Evolutionary conservation across 1,140 invertebrate genomes (phyloP).

Genomic region (Pentalonia nigronervosa): DNA sequence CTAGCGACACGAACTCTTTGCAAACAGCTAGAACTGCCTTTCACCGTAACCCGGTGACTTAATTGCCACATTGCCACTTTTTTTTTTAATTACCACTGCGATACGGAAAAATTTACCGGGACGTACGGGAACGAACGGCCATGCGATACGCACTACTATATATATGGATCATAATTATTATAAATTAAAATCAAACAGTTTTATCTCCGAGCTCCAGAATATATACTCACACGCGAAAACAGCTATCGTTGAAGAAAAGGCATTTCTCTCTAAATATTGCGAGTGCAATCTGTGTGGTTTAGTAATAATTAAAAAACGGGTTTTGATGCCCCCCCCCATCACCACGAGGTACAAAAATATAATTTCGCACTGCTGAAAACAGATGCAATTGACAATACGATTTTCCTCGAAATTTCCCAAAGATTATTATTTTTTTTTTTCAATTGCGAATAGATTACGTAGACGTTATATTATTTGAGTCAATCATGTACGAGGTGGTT

Average conservation of each 20-base stretch:
- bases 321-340: background rate
- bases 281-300: background rate
- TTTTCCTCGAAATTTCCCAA: background rate
- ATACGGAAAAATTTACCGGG: background rate
- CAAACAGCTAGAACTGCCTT: background rate
- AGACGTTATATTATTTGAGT: background rate
- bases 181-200: conserved; percentile 12
- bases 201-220: background rate
- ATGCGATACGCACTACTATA: background rate
- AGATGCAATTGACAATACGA: background rate
- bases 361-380: background rate
- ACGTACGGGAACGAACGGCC: background rate
- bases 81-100: background rate
- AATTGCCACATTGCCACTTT: background rate
- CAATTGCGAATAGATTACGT: background rate
- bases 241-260: background rate
- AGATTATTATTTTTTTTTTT: background rate
- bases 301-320: background rate
- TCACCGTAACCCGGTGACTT: background rate
- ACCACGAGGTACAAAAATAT: background rate
- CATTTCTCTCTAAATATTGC: background rate
- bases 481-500: background rate
- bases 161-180: background rate
- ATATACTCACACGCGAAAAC: background rate
- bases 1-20: background rate